Base-by-base conservation (phyloP, 2,797 vertebrate species). In the Amblyopsis hoosieri region DNA sequence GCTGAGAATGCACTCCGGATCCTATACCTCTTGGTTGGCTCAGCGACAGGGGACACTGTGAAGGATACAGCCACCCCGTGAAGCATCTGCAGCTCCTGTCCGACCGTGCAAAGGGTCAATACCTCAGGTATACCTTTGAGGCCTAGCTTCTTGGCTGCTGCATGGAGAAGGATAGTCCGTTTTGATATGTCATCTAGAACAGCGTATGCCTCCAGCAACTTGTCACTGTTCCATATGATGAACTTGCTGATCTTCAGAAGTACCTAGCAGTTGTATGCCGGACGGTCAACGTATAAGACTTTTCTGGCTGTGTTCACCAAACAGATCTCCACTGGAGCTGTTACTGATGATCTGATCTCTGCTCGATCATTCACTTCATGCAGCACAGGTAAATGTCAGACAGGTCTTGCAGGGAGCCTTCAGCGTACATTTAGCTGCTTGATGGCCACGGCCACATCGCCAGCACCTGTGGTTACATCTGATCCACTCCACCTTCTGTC, bases 41-140 rank as follows among this genome's bases (percentile, higher is more conserved):
- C 45, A 5, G 67, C 33, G 12, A 3, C 50, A 55, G 51, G 52
- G 58, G 66, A 61, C 6, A 65, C 11, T 1, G 50, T 60, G 33
- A 71, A 71, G 17, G 62, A 64, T 2, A 65, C 17, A 2, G 45
- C 52, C 12, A 42, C 45, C 66, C 69, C 47, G 2, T 60, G 62
- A 4, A 65, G 51, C 0, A 42, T 19, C 50, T 65, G 42, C 4
- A 64, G 12, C 8, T 56, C 68, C 42, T 71, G 69, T 46, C 58
- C 46, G 1, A 72, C 49, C 51, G 57, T 71, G 10, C 69, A 6
- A 2, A 72, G 59, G 3, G 53, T 11, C 4, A 69, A n/a, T 3
- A 58, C 48, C n/a, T 70, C 61, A 2, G 54, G 23, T 37, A 5
- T 37, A 8, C 33, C 4, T 37, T 37, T 5, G 8, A 37, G 54